A percentile compares a stretch with the other conserved stretches of the same genome.
These are phyloP conservation scores for Actenoides lindsayi DNA, from an alignment of 2,113 vertebrate genomes.

Conservation along the genomic window DNA sequence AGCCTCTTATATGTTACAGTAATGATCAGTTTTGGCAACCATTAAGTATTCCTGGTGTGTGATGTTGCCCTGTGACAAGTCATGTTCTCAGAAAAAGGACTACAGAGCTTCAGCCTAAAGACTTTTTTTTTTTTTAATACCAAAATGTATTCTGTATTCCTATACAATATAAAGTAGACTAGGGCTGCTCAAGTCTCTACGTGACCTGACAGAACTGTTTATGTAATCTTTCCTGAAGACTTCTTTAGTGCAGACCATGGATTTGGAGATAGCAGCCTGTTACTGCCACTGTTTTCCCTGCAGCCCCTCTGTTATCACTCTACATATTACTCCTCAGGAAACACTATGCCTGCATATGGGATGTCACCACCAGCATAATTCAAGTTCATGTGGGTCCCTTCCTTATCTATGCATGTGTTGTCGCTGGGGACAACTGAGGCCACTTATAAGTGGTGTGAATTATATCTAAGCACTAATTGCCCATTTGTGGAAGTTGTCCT, in stretches of 20 bases:
- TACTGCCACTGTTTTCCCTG: neutral
- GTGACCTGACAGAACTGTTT: neutral
- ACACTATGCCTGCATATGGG: neutral
- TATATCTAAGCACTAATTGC: neutral
- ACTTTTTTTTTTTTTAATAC: neutral
- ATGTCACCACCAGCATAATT: neutral
- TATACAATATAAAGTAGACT: neutral
- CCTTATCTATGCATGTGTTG: accelerated
- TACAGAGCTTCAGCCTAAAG: neutral
- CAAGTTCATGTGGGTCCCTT: neutral
- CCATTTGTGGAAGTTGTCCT: neutral
- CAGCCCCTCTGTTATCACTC: neutral
- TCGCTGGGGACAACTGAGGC: neutral
- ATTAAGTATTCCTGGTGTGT: neutral
- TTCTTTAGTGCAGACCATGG: neutral
- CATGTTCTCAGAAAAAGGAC: neutral
- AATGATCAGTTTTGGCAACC: neutral
- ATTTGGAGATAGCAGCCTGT: neutral
- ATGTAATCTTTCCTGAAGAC: neutral
- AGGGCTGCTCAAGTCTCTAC: neutral
- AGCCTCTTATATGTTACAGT: neutral
- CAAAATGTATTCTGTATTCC: neutral
- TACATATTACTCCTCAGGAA: neutral
- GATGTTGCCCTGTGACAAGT: neutral
- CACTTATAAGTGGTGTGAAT: neutral